Evolutionary conservation across 1,140 invertebrate genomes (phyloP).

Genomic region (Drosophila fuyamai): DNA sequence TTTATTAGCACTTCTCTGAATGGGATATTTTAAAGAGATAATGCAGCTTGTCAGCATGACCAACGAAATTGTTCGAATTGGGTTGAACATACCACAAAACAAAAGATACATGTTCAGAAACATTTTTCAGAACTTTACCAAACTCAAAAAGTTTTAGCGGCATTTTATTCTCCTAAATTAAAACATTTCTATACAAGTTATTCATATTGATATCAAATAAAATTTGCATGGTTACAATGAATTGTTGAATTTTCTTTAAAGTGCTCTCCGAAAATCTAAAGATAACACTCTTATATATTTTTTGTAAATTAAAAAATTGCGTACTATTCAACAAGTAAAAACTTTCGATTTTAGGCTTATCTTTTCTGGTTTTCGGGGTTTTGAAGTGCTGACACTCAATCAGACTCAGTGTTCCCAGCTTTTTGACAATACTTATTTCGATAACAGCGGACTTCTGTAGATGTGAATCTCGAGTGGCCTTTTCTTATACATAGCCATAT

Average conservation of each 20-base stretch:
- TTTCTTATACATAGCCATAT: conserved; percentile 10
- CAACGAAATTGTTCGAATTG: neutral
- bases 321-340: neutral
- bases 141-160: no score
- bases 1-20: conserved; percentile 20
- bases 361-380: conserved; percentile 12
- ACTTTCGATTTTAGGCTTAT: conserved; percentile 19
- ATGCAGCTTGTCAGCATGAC: conserved; percentile 12
- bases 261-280: neutral
- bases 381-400: conserved; percentile 31
- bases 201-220: no score
- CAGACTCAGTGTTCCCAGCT: conserved; percentile 9
- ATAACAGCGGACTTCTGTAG: conserved; percentile 12
- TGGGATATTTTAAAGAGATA: neutral
- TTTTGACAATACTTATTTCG: conserved; percentile 41
- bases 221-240: neutral
- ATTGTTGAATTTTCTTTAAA: neutral
- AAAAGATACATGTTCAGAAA: neutral
- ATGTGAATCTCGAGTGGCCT: conserved; percentile 29
- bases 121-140: neutral
- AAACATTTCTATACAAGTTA: no score
- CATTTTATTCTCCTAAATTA: no score
- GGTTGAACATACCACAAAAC: conserved; percentile 14
- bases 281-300: neutral
- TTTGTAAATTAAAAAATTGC: no score